Conservation (phyloP, 2,797 vertebrate genomes). For the Siniperca scherzeri region DNA sequence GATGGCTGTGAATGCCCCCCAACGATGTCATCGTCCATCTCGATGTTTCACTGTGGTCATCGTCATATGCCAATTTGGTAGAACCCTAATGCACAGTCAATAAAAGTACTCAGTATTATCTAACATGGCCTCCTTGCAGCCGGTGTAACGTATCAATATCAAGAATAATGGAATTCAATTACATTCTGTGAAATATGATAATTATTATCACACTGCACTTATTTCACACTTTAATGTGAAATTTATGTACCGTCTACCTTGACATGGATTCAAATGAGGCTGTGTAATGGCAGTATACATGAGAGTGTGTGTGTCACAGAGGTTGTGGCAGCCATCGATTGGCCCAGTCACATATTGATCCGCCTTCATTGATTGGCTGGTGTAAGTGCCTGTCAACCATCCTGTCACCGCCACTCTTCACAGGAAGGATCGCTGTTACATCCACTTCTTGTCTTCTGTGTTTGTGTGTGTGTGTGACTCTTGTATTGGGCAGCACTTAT, state of each 20-base stretch:
- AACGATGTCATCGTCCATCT: no score
- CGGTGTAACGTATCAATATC: background rate
- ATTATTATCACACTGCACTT: background rate
- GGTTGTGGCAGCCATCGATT: constrained; percentile 47
- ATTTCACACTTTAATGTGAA: constrained; percentile 26
- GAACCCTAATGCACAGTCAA: background rate
- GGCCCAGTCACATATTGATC: constrained; percentile 63
- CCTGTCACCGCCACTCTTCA: constrained; percentile 44
- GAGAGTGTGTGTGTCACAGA: constrained; percentile 7
- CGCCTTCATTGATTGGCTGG: constrained; percentile 60
- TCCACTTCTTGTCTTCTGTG: constrained; percentile 19
- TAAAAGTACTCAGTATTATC: background rate
- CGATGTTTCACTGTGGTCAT: no score
- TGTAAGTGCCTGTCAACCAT: constrained; percentile 70
- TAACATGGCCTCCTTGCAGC: background rate
- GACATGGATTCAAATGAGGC: constrained; percentile 5
- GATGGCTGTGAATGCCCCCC: no score
- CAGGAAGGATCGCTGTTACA: constrained; percentile 30
- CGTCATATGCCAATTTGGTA: no score
- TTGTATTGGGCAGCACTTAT: constrained; percentile 13
- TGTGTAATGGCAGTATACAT: background rate
- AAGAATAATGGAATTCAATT: background rate
- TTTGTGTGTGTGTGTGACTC: constrained; percentile 29
- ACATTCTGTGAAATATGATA: background rate
- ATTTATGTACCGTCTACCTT: background rate